Evolutionary conservation across 2,888 invertebrate genomes (phyloP), one percentile per base, ranked within the genome.

Genomic region (Limenitis arthemis): DNA sequence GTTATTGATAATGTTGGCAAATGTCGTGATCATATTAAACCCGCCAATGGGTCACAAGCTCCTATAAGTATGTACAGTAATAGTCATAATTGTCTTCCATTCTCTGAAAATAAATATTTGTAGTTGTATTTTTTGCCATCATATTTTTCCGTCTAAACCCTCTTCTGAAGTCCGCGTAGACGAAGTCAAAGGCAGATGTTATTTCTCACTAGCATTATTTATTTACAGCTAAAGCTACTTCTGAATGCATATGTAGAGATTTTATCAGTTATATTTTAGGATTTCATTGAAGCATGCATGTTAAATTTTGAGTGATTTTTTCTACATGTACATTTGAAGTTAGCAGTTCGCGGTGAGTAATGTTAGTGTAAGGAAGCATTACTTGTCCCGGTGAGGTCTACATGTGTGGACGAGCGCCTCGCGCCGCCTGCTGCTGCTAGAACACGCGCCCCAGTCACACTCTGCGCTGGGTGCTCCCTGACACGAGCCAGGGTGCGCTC

Each of bases 371-470:
- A 39, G 32, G 44, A 61, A 62, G 64, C 65, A 61, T 61, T 64
- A 64, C 62, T 64, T 62, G 60, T 61, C 61, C 55, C 36, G 57
- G 50, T 20, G 20, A 53, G 52, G 94, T 88, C 65, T 65, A 66
- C 78, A 79, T 71, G 59, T 82, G 66, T 11, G 94, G 93, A 29
- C 94, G 88, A 83, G 93, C 91, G 69, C 92, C 87, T 66, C 93
- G 92, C 49, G 89, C 73, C 60, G 77, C 61, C 73, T 87, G 67
- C 1, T 66, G 66, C 61, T 65, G 65, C 65, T 66, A 63, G 54
- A 66, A 66, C 54, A 61, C 54, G 44, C 40, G 39, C 38, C 41
- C 33, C 28, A 53, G 28, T 4, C 30, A n/a, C 20, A 9, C 8
- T 38, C 33, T 12, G 29, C 37, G 7, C 1, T 6, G 37, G 20